Base-by-base conservation (phyloP, 2,888 invertebrate genomes). In the Masnerella sp. region DNA sequence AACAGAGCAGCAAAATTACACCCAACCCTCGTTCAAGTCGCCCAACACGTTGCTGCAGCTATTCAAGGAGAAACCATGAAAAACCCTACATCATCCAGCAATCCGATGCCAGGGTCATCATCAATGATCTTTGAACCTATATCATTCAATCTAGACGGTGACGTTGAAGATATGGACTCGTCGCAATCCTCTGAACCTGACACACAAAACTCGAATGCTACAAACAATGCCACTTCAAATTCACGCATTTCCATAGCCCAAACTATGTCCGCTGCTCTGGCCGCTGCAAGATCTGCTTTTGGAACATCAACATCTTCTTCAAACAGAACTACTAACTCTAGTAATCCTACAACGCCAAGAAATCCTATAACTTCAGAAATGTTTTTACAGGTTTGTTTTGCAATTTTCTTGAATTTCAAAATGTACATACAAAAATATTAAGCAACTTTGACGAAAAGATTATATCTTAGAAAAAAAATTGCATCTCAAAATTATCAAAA, bases 211-310 rank as follows among this genome's bases (percentile, higher is more conserved):
- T 77, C 77, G 25, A 30, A 32, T 4, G 5, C 30, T 12, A 80
- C 85, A 1, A 81, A 79, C 43, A 88, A 85, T 45, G 89, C 90
- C 1, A 3, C 32, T 1, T 20, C 15, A 15, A 32, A 30, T 38
- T 43, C 72, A 1, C 49, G 58, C 8, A 94, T 95, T 68, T 94
- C 94, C 11, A 91, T 92, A 17, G 93, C 93, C 30, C 94, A 94
- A 82, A n/a, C n/a, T n/a, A 87, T 95, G 3, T 92, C 93, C 2
- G 92, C 92, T 5, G 94, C 94, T 5, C 88, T 95, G 42, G 90
- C 90, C 8, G 88, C 88, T 17, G 86, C 84, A 38, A 81, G 82
- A 22, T 15, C 54, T 11, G 78, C 81, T 34, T 52, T 78, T n/a
- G 79, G 80, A 4, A 76, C 76, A 14, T 80, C 82, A 15, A 56